A percentile compares a stretch with the other conserved stretches of the same genome.
Evolutionary conservation across 2,113 vertebrate genomes (phyloP).

Genomic region (Collichthys lucidus): DNA sequence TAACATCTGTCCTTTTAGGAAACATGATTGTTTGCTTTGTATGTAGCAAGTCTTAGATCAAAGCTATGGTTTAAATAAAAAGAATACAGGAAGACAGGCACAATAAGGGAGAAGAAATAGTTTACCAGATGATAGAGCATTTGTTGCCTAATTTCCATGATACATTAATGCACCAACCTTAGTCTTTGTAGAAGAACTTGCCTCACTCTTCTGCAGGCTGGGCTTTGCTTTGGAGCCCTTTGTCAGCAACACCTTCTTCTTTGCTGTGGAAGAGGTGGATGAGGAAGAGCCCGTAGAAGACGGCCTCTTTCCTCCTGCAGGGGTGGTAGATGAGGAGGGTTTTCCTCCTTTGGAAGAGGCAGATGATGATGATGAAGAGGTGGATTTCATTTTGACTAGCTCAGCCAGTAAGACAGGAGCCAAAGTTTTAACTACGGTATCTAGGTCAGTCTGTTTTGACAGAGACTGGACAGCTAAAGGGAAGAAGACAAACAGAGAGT

Average conservation of each 20-base stretch:
- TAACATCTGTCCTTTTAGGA: neutral
- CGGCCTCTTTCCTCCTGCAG: neutral
- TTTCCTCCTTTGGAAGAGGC: too few species aligned
- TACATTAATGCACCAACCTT: constrained; percentile 23
- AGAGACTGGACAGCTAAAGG: constrained; percentile 61
- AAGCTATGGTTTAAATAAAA: too few species aligned
- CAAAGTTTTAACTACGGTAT: constrained; percentile 71
- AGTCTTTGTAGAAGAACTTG: neutral
- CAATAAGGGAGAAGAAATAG: too few species aligned
- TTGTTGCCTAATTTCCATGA: too few species aligned
- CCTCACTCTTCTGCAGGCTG: neutral
- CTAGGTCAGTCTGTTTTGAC: constrained; percentile 55
- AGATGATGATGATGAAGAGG: neutral
- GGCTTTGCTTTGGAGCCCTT: neutral
- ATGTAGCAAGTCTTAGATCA: neutral
- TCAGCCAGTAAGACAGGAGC: constrained; percentile 73
- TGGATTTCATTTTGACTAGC: constrained; percentile 69
- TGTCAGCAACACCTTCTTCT: neutral
- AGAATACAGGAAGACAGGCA: too few species aligned
- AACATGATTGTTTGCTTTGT: neutral
- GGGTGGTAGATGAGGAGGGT: neutral
- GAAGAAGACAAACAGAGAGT: neutral
- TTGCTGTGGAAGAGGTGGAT: neutral
- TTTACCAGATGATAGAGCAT: too few species aligned
- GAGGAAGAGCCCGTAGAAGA: constrained; percentile 3